Evolutionary conservation across 2,888 invertebrate genomes (phyloP).

Genomic region (Deroplatys truncata): DNA sequence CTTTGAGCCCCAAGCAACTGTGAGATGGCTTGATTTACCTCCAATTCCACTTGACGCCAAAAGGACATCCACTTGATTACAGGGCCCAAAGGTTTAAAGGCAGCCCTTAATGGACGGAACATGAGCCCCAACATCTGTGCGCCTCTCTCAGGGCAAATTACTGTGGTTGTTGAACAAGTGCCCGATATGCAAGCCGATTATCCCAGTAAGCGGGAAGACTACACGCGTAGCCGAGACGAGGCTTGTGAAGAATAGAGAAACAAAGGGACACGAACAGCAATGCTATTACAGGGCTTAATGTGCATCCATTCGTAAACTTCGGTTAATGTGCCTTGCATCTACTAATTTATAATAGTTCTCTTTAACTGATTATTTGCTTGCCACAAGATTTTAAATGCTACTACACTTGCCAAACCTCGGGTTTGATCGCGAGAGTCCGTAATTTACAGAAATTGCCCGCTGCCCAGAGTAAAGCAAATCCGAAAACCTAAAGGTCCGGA

Average conservation of each 20-base stretch:
- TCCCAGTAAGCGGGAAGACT: background rate
- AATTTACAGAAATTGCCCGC: too few relatives aligned
- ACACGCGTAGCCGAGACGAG: background rate
- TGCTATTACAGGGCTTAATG: too few relatives aligned
- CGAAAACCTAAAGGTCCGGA: too few relatives aligned
- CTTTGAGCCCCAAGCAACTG: too few relatives aligned
- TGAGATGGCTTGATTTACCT: background rate
- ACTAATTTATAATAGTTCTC: too few relatives aligned
- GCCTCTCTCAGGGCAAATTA: background rate
- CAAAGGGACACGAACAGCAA: background rate
- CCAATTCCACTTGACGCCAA: background rate
- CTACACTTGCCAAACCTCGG: too few relatives aligned
- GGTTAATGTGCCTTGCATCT: too few relatives aligned
- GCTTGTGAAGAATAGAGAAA: background rate
- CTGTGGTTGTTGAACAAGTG: background rate
- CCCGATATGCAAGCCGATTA: background rate
- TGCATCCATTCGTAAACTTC: too few relatives aligned
- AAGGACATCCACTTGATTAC: background rate
- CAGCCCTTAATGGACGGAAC: background rate
- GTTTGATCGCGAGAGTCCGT: too few relatives aligned
- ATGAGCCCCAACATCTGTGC: background rate
- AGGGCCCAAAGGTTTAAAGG: background rate
- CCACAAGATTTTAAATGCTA: too few relatives aligned
- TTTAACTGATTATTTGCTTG: too few relatives aligned
- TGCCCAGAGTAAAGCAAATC: too few relatives aligned